These are phyloP conservation scores for Autographa gamma DNA, from an alignment of 2,888 invertebrate species.

Conservation along the genomic window DNA sequence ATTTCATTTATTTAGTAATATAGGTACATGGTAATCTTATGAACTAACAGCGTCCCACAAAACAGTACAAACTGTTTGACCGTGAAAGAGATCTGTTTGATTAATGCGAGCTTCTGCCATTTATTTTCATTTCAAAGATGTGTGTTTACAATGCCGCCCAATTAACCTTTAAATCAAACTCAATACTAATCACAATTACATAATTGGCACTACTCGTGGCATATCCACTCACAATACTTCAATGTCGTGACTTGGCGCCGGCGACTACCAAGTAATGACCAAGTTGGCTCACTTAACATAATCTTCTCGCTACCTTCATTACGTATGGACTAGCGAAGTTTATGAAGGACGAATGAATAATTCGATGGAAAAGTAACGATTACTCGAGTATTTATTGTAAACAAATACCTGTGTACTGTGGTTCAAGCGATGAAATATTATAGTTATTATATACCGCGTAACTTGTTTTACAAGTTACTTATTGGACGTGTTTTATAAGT, in stretches of 20 bases:
- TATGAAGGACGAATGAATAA: slow-evolving; percentile 54
- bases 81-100: no score
- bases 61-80: no score
- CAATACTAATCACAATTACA: background rate
- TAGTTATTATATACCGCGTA: slow-evolving; percentile 19
- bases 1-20: no score
- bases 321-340: slow-evolving; percentile 43
- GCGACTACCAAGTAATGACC: slow-evolving; percentile 59
- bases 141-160: no score
- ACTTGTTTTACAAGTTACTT: slow-evolving; percentile 21
- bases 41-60: no score
- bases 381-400: slow-evolving; percentile 39
- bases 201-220: slow-evolving; percentile 23
- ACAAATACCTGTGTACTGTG: slow-evolving; percentile 33
- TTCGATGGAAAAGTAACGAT: slow-evolving; percentile 46
- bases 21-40: no score
- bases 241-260: slow-evolving; percentile 52
- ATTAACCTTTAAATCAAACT: background rate
- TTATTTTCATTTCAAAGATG: no score
- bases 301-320: slow-evolving; percentile 54
- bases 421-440: slow-evolving; percentile 20
- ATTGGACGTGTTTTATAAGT: slow-evolving; percentile 36
- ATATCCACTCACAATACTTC: slow-evolving; percentile 46
- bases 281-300: slow-evolving; percentile 64
- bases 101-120: no score